Evolutionary conservation across 2,797 vertebrate genomes (phyloP).

Genomic region (Amphiprion clarkii): DNA sequence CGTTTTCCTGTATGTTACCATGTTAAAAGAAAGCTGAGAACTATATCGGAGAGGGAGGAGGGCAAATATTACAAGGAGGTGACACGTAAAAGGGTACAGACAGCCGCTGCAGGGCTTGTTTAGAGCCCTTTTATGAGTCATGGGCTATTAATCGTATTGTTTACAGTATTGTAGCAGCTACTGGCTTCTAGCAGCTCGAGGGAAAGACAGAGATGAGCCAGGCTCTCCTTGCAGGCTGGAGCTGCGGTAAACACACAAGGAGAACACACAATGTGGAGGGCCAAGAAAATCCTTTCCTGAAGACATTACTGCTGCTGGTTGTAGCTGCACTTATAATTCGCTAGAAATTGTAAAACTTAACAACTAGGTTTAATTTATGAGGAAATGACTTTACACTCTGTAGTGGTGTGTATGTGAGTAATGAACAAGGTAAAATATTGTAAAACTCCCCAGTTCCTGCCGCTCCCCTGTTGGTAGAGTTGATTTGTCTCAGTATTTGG

Average conservation of each 20-base stretch:
- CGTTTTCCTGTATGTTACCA: slow-evolving; percentile 39
- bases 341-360: slow-evolving; percentile 71
- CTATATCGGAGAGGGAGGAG: slow-evolving; percentile 52
- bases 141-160: slow-evolving; percentile 86
- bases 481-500: slow-evolving; percentile 77
- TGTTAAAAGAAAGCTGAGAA: slow-evolving; percentile 69
- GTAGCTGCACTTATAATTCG: slow-evolving; percentile 57
- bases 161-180: slow-evolving; percentile 84
- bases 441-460: slow-evolving; percentile 54
- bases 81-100: slow-evolving; percentile 70
- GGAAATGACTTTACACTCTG: slow-evolving; percentile 52
- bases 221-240: slow-evolving; percentile 61
- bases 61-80: slow-evolving; percentile 69
- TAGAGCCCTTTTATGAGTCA: slow-evolving; percentile 84
- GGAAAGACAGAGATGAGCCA: slow-evolving; percentile 79
- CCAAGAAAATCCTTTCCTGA: slow-evolving; percentile 45
- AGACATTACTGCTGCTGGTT: slow-evolving; percentile 45
- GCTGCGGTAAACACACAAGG: slow-evolving; percentile 67
- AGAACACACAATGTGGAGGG: slow-evolving; percentile 45
- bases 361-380: slow-evolving; percentile 69
- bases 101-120: slow-evolving; percentile 76
- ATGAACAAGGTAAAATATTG: slow-evolving; percentile 71
- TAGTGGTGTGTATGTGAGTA: slow-evolving; percentile 45
- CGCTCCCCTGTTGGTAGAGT: slow-evolving; percentile 53
- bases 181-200: slow-evolving; percentile 73